Percentiles rank a stretch among this genome's conserved stretches.
Evolutionary conservation across 2,113 vertebrate species (phyloP).

Genomic region (Rhinopithecus roxellana): DNA sequence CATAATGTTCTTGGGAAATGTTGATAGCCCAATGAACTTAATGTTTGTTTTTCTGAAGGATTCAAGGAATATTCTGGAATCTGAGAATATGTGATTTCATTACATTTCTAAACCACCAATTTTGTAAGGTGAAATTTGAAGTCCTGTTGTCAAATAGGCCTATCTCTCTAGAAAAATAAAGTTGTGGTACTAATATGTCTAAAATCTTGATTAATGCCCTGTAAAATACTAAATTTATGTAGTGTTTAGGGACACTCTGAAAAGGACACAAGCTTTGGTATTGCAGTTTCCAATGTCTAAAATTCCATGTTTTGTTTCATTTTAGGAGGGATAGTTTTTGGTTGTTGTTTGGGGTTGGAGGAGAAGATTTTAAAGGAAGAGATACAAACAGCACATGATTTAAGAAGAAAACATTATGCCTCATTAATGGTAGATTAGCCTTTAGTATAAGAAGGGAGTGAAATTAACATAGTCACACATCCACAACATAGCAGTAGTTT

Average conservation of each 20-base stretch:
- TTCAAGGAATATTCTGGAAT: not conserved
- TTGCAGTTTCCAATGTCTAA: not conserved
- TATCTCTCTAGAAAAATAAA: not conserved
- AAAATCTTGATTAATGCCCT: not conserved
- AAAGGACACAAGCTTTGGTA: not conserved
- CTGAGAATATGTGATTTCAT: not conserved
- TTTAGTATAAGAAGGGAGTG: not conserved
- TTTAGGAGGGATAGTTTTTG: not conserved
- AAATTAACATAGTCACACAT: not conserved
- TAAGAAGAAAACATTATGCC: not conserved
- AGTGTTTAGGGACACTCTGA: not conserved
- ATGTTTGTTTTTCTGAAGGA: not conserved
- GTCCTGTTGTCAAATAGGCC: not conserved
- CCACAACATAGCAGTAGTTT: not conserved
- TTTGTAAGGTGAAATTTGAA: not conserved
- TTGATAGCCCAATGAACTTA: not conserved
- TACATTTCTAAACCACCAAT: not conserved
- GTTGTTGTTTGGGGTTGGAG: not conserved
- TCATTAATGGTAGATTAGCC: not conserved
- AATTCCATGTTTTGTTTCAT: not conserved
- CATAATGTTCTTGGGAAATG: not conserved
- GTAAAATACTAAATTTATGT: not conserved
- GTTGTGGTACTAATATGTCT: not conserved
- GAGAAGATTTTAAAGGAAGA: not conserved
- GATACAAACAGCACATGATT: rapidly evolving